Conservation (phyloP, 2,797 vertebrate genomes). For the Urophycis tenuis region DNA sequence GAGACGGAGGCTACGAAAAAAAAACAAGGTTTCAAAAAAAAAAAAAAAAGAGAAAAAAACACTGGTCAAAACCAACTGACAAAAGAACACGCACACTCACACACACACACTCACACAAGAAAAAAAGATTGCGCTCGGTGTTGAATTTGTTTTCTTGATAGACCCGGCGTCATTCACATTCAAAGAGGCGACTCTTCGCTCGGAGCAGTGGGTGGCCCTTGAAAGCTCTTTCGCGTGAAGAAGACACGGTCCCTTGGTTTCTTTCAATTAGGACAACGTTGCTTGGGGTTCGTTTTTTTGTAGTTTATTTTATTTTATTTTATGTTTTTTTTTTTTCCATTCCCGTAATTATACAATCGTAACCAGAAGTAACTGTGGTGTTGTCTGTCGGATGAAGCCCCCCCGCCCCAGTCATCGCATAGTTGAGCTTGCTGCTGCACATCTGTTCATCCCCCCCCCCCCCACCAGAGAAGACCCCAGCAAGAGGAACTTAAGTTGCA, state of each 20-base stretch:
- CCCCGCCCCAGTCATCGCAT: constrained; percentile 56
- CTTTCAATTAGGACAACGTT: constrained; percentile 77
- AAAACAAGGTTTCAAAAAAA: too few species aligned
- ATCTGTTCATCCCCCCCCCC: constrained; percentile 31
- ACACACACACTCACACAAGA: too few species aligned
- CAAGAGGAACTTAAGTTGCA: constrained; percentile 47
- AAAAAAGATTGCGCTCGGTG: constrained; percentile 77
- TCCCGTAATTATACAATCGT: constrained; percentile 62
- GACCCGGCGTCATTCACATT: constrained; percentile 76
- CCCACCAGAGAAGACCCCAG: constrained; percentile 63
- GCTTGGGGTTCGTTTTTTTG: background rate
- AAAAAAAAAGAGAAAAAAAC: constrained; percentile 61
- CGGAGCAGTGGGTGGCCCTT: constrained; percentile 70
- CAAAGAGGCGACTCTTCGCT: constrained; percentile 86
- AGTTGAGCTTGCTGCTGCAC: constrained; percentile 58
- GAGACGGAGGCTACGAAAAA: constrained; percentile 41
- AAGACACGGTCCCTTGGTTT: constrained; percentile 66
- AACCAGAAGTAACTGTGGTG: constrained; percentile 49
- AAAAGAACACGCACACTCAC: constrained; percentile 46
- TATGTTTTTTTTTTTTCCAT: constrained; percentile 56
- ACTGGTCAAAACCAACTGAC: constrained; percentile 64
- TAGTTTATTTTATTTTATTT: too few species aligned
- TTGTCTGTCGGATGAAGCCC: constrained; percentile 22
- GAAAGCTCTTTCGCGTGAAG: constrained; percentile 87
- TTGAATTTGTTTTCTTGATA: constrained; percentile 61